Conservation (phyloP, 2,113 vertebrate genomes). For the Pampusana beccarii region DNA sequence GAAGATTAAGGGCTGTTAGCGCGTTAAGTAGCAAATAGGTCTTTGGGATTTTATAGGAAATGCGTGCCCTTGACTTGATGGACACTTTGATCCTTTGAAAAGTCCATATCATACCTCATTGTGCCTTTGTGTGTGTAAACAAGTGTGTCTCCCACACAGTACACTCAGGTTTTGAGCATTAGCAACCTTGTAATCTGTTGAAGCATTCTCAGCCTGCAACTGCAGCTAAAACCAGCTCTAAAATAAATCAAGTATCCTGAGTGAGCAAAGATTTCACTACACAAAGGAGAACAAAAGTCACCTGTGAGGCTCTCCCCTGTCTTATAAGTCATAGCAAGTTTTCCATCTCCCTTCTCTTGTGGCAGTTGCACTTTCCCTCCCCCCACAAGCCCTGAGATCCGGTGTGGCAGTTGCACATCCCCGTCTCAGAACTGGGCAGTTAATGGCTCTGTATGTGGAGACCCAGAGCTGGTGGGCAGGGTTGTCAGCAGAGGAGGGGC, state of each 20-base stretch:
- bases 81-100: background rate
- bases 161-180: background rate
- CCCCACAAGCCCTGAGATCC: too few species aligned
- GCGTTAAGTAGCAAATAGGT: background rate
- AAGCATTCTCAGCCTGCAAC: background rate
- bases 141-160: accelerated
- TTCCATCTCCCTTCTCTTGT: background rate
- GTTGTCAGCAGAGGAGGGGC: too few species aligned
- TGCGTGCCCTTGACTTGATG: background rate
- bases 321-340: background rate
- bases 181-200: background rate
- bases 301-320: background rate
- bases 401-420: too few species aligned
- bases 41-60: background rate
- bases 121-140: background rate
- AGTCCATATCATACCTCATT: accelerated
- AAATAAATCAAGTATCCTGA: background rate
- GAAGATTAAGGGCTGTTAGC: background rate
- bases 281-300: background rate
- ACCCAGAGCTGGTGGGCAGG: too few species aligned
- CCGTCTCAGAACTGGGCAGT: too few species aligned
- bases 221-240: background rate
- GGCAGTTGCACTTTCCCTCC: too few species aligned
- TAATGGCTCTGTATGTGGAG: too few species aligned
- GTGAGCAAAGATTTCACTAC: background rate